Base-by-base conservation (phyloP, 1,140 invertebrate genomes). In the Drosophila kurseongensis region DNA sequence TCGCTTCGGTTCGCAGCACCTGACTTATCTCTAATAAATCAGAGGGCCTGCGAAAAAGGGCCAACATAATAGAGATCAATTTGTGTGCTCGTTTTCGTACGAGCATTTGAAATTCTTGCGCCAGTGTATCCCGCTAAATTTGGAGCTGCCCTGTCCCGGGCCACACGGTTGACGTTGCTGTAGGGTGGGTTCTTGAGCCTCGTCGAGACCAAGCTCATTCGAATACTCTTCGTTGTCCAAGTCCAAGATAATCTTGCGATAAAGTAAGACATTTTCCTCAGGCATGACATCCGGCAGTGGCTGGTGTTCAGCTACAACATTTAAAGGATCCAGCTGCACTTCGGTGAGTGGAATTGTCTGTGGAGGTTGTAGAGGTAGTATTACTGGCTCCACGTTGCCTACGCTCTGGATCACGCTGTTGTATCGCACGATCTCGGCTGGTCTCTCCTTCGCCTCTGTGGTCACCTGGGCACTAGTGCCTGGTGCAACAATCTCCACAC, bases 211-310 rank as follows among this genome's bases (percentile, higher is more conserved):
- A 5, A 61, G 36, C 23, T 90, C 84, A 47, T 80, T 78, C 1
- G 72, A 71, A n/a, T 89, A 79, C 55, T 90, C 88, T n/a, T 92
- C 89, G 14, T 78, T 75, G 41, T 83, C 80, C 41, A 92, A 54
- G 41, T 89, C 85, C 16, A 89, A 48, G 10, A 89, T 89, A 27
- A 92, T 92, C 69, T 92, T 92, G 0, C 88, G 69, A 78, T 92
- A 92, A 0, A 91, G 71, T 73, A 90, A 77, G 0, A 82, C 90
- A 16, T 91, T 88, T 35, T 90, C 67, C 7, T 80, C 76, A 10
- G 78, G 84, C 54, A 75, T 48, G 35, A 56, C 65, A 13, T 75
- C 61, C 2, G 76, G 73, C 41, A 78, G 8, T 1, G 76, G 63
- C 41, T 65, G 5, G 10, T 58, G 45, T 4, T 23, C 32, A 10